Conservation (phyloP, 2,888 invertebrate species). For the Eubasilissa splendida region DNA sequence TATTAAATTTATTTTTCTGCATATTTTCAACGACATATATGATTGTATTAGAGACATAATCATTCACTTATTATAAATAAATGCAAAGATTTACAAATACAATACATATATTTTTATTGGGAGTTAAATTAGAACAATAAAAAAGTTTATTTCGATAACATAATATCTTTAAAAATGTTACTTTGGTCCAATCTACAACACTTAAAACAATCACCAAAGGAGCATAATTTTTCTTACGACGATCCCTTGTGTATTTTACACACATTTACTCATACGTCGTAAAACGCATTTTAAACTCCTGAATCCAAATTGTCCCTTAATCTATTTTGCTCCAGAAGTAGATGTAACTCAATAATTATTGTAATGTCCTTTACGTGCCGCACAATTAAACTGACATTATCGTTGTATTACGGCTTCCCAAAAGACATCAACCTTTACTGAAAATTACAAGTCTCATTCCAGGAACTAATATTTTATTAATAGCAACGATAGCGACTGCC, state of each 20-base stretch:
- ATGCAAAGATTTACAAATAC: neutral
- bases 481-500: constrained; percentile 23
- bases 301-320: constrained; percentile 10
- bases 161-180: too few relatives aligned
- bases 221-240: too few relatives aligned
- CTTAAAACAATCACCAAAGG: neutral
- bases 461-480: constrained; percentile 44
- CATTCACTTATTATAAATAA: neutral
- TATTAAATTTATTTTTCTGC: too few relatives aligned
- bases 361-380: constrained; percentile 45
- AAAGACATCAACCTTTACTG: constrained; percentile 53
- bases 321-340: neutral
- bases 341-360: constrained; percentile 42
- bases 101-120: neutral
- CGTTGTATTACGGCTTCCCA: constrained; percentile 37
- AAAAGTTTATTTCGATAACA: too few relatives aligned
- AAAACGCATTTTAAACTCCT: constrained; percentile 5
- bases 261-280: neutral
- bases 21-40: too few relatives aligned
- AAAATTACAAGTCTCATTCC: constrained; percentile 43
- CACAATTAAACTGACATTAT: constrained; percentile 57
- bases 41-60: too few relatives aligned
- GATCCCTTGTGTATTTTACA: constrained; percentile 10
- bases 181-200: too few relatives aligned
- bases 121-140: too few relatives aligned